Conservation (phyloP, 2,888 invertebrate genomes). For the Tetragonula carbonaria region DNA sequence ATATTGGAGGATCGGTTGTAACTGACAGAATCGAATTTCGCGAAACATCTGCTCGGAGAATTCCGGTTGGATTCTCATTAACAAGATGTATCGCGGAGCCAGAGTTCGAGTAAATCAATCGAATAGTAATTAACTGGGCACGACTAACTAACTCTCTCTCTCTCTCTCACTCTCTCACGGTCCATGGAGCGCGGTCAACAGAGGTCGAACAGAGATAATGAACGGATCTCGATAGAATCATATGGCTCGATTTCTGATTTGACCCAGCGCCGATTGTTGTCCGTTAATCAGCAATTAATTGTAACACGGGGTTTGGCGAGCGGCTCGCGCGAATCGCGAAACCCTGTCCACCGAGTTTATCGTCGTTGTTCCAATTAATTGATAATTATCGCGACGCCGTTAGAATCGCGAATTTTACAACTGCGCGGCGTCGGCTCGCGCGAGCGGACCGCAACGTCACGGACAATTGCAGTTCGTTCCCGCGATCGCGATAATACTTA, state of each 20-base stretch:
- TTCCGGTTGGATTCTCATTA: slow-evolving; percentile 65
- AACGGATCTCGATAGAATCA: slow-evolving; percentile 62
- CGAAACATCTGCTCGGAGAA: slow-evolving; percentile 45
- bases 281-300: slow-evolving; percentile 67
- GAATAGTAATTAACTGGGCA: slow-evolving; percentile 77
- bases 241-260: slow-evolving; percentile 60
- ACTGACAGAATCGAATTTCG: slow-evolving; percentile 62
- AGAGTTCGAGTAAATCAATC: slow-evolving; percentile 77
- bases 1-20: slow-evolving; percentile 4
- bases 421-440: not conserved
- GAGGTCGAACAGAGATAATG: slow-evolving; percentile 25
- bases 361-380: slow-evolving; percentile 48
- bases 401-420: slow-evolving; percentile 33
- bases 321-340: slow-evolving; percentile 25
- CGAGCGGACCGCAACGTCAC: slow-evolving; percentile 4
- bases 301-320: slow-evolving; percentile 37
- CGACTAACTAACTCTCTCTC: slow-evolving; percentile 41
- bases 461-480: not conserved
- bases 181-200: slow-evolving; percentile 35
- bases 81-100: slow-evolving; percentile 60
- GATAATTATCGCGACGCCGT: slow-evolving; percentile 36
- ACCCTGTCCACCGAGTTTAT: slow-evolving; percentile 26
- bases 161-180: slow-evolving; percentile 28
- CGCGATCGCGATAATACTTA: slow-evolving; percentile 19
- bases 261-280: slow-evolving; percentile 44